Percentiles rank a stretch among this genome's conserved stretches.
These are phyloP conservation scores for Apamea crenata DNA, from an alignment of 2,888 invertebrate species.

Conservation along the genomic window DNA sequence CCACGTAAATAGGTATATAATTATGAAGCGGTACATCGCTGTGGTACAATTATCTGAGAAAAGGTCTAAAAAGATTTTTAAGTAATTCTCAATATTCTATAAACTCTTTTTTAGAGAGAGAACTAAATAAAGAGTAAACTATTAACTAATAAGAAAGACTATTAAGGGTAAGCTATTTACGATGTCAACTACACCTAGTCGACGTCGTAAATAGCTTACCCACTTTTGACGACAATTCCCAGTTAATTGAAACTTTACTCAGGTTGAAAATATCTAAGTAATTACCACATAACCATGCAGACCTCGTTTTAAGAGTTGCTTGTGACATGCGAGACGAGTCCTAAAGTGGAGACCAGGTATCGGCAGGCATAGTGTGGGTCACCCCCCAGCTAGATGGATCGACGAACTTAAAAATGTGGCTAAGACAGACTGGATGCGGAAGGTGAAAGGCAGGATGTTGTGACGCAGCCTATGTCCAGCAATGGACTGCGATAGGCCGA, in stretches of 20 bases:
- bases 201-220: neutral
- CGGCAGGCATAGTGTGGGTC: neutral
- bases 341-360: neutral
- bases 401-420: neutral
- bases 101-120: neutral
- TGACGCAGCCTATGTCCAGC: neutral
- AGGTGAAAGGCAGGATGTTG: neutral
- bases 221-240: neutral
- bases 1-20: neutral
- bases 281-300: neutral
- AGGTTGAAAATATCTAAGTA: no score
- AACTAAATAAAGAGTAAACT: no score
- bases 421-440: neutral
- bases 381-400: neutral
- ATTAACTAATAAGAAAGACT: no score
- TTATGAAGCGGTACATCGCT: neutral
- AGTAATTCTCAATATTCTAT: neutral
- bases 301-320: neutral
- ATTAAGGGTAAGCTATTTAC: no score
- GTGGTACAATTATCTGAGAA: neutral
- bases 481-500: neutral
- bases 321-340: neutral
- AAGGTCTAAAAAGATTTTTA: neutral
- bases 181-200: neutral
- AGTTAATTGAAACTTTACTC: no score